Base-by-base conservation (phyloP, 2,888 invertebrate genomes). In the Eurytoma californica region DNA sequence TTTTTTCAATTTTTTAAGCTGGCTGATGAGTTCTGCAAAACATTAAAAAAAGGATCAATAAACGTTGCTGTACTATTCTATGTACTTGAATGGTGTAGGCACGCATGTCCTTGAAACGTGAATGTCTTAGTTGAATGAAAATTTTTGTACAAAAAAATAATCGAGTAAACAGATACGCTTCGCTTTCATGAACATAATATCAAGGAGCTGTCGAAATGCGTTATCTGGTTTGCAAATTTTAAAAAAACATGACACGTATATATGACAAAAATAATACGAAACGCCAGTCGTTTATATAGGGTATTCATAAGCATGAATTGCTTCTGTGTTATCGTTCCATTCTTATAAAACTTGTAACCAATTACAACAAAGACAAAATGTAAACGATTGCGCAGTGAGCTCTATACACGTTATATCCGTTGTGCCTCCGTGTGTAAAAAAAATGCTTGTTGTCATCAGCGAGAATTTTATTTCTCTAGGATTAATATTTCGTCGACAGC, bases 1-100 rank as follows among this genome's bases (percentile, higher is more conserved):
- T 79, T 81, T 81, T 80, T 81, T 81, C 79, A 81, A 79, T 81
- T 81, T 81, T 81, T 79, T 81, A 79, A 80, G 74, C 77, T 77
- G 81, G 74, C 79, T 74, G 66, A 79, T 81, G 61, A 79, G 81
- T 81, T 81, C 47, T 80, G 72, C 77, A 70, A 79, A 73, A 20
- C 57, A 77, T 79, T 72, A 72, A 72, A 72, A 39, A 39, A 55
- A 72, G 9, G 16, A 73, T 69, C 72, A 77, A 79, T 69, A 81
- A 79, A 79, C 66, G 68, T 81, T 73, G 63, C 76, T 79, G 69
- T 81, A 76, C 72, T 79, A 81, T 81, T 72, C 73, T 79, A 79
- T 77, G 74, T 81, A 80, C 77, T 75, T 39, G 67, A 69, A 75
- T 24, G 66, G 65, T 74, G 72, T 77, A 49, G 57, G 61, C 72